Base-by-base conservation (phyloP, 2,797 vertebrate genomes). In the Chromis chromis region DNA sequence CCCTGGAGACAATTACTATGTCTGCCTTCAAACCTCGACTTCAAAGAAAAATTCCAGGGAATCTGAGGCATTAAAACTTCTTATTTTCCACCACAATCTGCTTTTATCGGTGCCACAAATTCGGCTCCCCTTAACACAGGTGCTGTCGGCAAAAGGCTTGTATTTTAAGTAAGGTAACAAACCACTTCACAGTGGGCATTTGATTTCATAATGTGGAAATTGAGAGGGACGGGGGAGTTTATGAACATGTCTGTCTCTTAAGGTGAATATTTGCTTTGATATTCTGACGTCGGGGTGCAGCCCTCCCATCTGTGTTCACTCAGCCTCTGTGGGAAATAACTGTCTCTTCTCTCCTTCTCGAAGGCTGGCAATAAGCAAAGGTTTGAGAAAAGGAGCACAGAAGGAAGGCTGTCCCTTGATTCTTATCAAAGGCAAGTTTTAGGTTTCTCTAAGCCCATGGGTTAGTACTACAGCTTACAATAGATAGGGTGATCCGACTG, bases 241-340 rank as follows among this genome's bases (percentile, higher is more conserved):
- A 93, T 83, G 88, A 93, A 93, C 77, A 74, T 70, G 89, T 91
- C 86, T 78, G 76, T 87, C 85, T 89, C 82, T 82, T 67, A 79
- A 91, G 90, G 86, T 91, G 89, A 90, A 89, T 88, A 85, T 93
- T 92, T 92, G 87, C 91, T 94, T 93, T 93, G 92, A 93, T 92
- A 93, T 81, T 82, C 65, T 49, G 81, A 86, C 62, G 74, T 74
- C 75, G 81, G 88, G 84, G 84, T 84, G 76, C 79, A 81, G 82
- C 89, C 83, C 83, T 79, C 55, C 86, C 90, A 94, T 94, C 92
- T 93, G 92, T 89, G 85, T 91, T 93, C 92, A 94, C 86, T 93
- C 88, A 92, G 88, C 74, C 86, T 81, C 82, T 84, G 83, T 84
- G 88, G 88, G 90, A 89, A 91, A 80, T 74, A 74, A 79, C 65